These are phyloP conservation scores for Lacerta agilis DNA, from an alignment of 2,797 vertebrate genomes.

Conservation along the genomic window DNA sequence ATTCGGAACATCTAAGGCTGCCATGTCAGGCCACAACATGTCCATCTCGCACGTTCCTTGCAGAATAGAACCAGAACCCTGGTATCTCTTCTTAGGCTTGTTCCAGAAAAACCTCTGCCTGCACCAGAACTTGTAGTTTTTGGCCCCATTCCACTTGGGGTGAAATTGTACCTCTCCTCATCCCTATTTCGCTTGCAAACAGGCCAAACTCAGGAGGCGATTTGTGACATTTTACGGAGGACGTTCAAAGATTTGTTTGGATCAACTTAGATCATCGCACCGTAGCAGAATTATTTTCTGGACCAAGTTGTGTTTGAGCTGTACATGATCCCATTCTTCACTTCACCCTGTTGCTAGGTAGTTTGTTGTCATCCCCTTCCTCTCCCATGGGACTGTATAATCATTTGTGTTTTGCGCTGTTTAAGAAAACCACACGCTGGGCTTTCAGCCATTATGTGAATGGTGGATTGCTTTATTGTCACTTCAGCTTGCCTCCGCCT, in stretches of 20 bases:
- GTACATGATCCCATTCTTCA: not conserved
- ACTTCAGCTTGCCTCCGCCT: not conserved
- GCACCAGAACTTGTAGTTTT: not conserved
- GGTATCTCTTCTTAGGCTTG: not conserved
- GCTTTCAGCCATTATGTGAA: slow-evolving; percentile 38
- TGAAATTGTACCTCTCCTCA: not conserved
- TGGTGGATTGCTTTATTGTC: slow-evolving; percentile 51
- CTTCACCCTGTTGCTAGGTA: not conserved
- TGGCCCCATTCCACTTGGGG: not conserved
- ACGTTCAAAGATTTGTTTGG: not conserved
- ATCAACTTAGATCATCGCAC: not conserved
- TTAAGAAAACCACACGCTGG: slow-evolving; percentile 41
- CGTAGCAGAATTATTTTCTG: not conserved
- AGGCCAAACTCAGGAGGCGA: not conserved
- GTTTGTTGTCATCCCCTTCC: slow-evolving; percentile 18
- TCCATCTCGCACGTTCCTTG: not conserved
- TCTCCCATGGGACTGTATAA: slow-evolving; percentile 30
- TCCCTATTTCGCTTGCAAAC: not conserved
- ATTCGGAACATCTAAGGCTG: not conserved
- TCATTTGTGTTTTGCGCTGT: slow-evolving; percentile 23
- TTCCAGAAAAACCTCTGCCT: not conserved
- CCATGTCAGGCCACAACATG: not conserved
- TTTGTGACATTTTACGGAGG: not conserved
- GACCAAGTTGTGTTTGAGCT: not conserved
- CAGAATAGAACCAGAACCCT: not conserved